Percentiles rank a stretch among this genome's conserved stretches.
These are phyloP conservation scores for Lagopus leucura DNA, from an alignment of 2,113 vertebrate species.

Conservation along the genomic window DNA sequence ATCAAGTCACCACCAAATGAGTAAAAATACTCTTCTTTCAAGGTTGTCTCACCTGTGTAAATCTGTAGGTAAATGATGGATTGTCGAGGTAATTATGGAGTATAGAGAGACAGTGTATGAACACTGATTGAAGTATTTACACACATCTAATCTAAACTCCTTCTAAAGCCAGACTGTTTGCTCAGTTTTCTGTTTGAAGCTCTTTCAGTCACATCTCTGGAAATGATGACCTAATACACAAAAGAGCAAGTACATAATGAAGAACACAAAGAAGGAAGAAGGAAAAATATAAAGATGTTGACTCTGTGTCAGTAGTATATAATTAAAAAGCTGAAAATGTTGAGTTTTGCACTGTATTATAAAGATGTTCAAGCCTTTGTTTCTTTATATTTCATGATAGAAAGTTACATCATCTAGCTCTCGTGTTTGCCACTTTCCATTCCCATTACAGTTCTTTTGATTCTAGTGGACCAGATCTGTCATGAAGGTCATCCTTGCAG, in stretches of 20 bases:
- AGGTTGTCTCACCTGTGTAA: conserved; percentile 14
- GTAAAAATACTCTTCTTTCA: neutral
- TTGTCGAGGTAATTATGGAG: conserved; percentile 8
- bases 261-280: fast-evolving
- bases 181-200: neutral
- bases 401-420: neutral
- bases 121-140: conserved; percentile 26
- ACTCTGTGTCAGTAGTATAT: neutral
- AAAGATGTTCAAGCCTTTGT: neutral
- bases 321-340: neutral
- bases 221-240: neutral
- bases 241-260: neutral
- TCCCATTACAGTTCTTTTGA: neutral
- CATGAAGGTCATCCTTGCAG: neutral
- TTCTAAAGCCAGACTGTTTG: neutral
- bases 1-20: neutral
- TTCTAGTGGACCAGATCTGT: neutral
- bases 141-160: conserved; percentile 9
- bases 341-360: neutral
- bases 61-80: neutral
- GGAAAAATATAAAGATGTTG: fast-evolving
- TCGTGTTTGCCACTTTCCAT: neutral
- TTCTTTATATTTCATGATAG: neutral
- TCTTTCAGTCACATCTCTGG: neutral
- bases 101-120: neutral